Evolutionary conservation across 2,113 vertebrate genomes (phyloP).

Genomic region (Bufo gargarizans): DNA sequence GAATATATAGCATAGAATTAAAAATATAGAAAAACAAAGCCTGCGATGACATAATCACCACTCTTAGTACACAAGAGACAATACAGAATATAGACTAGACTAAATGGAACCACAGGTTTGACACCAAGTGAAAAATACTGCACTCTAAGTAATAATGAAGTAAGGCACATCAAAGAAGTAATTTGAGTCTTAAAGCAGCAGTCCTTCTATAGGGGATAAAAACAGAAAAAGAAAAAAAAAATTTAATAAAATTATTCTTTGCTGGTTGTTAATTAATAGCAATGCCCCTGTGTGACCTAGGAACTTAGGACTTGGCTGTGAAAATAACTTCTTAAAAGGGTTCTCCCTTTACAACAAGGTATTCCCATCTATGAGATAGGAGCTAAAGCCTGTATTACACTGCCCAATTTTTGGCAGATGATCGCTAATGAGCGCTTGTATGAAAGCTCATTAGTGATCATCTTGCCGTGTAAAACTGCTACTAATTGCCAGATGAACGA

Average conservation of each 20-base stretch:
- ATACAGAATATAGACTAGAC: conserved; percentile 55
- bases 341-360: too few species aligned
- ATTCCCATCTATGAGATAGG: too few species aligned
- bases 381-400: too few species aligned
- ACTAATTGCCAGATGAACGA: too few species aligned
- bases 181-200: conserved; percentile 42
- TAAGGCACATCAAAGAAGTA: conserved; percentile 36
- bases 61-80: conserved; percentile 49
- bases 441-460: too few species aligned
- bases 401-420: too few species aligned
- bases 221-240: background rate
- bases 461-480: too few species aligned
- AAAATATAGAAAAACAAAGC: conserved; percentile 32
- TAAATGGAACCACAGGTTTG: conserved; percentile 50
- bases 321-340: background rate
- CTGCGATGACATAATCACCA: conserved; percentile 47
- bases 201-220: conserved; percentile 1
- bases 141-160: conserved; percentile 45
- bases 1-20: background rate
- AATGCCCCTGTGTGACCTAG: background rate
- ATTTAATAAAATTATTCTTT: background rate
- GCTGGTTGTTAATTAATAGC: background rate
- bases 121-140: conserved; percentile 50
- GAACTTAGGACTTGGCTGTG: background rate
- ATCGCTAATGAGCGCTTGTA: too few species aligned